Percentiles rank a stretch among this genome's conserved stretches.
Evolutionary conservation across 2,113 vertebrate species (phyloP).

Genomic region (Merops nubicus): DNA sequence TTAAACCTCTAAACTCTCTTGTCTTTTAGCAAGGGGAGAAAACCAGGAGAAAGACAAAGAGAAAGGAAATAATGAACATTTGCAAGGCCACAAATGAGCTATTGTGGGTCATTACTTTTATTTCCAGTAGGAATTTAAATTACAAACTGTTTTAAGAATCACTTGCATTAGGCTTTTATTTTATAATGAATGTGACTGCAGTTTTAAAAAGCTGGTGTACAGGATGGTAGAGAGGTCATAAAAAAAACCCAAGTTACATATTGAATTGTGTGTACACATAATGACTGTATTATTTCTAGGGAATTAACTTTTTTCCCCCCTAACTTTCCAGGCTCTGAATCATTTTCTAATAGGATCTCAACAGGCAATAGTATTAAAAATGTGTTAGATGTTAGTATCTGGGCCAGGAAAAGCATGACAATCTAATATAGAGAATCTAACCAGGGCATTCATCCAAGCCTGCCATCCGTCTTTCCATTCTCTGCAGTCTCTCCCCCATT

Average conservation of each 20-base stretch:
- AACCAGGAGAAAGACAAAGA: neutral
- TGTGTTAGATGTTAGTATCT: conserved; percentile 39
- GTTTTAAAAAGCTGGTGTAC: conserved; percentile 5
- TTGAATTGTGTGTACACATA: conserved; percentile 42
- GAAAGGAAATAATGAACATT: conserved; percentile 14
- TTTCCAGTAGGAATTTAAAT: conserved; percentile 54
- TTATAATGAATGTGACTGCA: conserved; percentile 27
- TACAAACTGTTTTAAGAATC: conserved; percentile 39
- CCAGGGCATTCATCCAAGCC: conserved; percentile 37
- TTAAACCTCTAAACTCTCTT: conserved; percentile 29
- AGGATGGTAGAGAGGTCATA: conserved; percentile 26
- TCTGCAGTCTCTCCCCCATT: conserved; percentile 29
- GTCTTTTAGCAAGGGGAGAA: neutral
- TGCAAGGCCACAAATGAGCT: conserved; percentile 30
- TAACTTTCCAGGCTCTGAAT: conserved; percentile 43
- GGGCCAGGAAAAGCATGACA: conserved; percentile 34
- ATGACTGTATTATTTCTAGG: conserved; percentile 52
- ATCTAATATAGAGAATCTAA: conserved; percentile 19
- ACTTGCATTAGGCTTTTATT: conserved; percentile 19
- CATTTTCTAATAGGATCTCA: conserved; percentile 54
- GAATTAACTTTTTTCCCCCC: neutral
- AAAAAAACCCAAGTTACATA: conserved; percentile 25
- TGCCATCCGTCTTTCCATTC: conserved; percentile 49
- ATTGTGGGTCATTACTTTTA: conserved; percentile 31
- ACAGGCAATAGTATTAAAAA: conserved; percentile 43